Percentiles rank a stretch among this genome's conserved stretches.
These are phyloP conservation scores for Calidris pugnax DNA, from an alignment of 2,113 vertebrate genomes.

Conservation along the genomic window DNA sequence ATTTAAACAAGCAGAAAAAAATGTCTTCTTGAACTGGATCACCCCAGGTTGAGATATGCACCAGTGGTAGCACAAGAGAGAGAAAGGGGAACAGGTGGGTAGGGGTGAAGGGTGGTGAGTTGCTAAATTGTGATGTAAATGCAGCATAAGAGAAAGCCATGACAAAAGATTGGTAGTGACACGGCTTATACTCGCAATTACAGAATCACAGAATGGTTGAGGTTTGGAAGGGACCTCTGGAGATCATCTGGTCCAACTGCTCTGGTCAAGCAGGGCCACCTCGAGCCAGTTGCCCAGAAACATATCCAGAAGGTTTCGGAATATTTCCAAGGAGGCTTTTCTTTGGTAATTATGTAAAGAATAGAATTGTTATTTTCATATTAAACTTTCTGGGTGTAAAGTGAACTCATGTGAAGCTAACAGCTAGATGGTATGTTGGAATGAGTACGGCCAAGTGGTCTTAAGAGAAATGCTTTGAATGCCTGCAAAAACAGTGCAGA, in stretches of 20 bases:
- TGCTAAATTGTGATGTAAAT: background rate
- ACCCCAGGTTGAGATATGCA: background rate
- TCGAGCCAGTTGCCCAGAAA: background rate
- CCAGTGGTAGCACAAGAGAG: background rate
- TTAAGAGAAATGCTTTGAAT: background rate
- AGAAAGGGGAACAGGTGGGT: background rate
- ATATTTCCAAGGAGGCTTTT: background rate
- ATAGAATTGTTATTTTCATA: background rate
- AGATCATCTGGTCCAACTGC: background rate
- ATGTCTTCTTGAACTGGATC: background rate
- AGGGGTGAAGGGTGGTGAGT: background rate
- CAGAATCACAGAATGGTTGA: background rate
- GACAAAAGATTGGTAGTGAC: background rate
- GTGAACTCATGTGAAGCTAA: background rate
- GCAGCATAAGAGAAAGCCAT: background rate
- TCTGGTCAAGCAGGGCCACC: background rate
- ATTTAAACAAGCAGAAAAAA: background rate
- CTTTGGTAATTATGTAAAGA: background rate
- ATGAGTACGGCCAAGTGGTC: background rate
- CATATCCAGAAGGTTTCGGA: background rate
- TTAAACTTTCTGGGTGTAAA: background rate
- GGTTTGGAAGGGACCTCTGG: background rate
- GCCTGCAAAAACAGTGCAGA: background rate
- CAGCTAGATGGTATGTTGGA: background rate
- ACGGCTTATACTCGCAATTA: background rate